Evolutionary conservation across 2,797 vertebrate genomes (phyloP).

Genomic region (Myotis findleyi): DNA sequence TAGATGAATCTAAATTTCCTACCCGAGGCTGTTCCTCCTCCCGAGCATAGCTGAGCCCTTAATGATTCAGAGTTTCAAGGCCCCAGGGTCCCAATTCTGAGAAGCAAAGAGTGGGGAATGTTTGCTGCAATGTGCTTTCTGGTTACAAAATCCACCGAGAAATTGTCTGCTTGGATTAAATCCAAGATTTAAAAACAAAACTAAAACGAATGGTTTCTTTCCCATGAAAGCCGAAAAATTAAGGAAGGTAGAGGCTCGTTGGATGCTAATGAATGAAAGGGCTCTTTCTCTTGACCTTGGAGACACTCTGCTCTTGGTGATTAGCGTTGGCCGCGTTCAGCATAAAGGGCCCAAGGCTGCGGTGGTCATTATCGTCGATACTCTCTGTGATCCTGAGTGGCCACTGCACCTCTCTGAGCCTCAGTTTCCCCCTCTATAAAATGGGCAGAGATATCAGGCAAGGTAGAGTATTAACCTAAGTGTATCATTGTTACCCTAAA

Average conservation of each 20-base stretch:
- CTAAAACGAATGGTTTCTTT: not conserved
- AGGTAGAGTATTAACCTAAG: not conserved
- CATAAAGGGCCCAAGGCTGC: not conserved
- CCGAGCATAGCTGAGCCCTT: not conserved
- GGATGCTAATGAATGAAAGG: not conserved
- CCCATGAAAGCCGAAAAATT: not conserved
- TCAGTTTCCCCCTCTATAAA: not conserved
- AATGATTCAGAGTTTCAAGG: not conserved
- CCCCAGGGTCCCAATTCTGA: not conserved
- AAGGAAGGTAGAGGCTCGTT: not conserved
- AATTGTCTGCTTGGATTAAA: slow-evolving; percentile 24
- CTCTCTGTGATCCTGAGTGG: not conserved
- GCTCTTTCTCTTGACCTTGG: not conserved
- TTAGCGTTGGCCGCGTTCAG: not conserved
- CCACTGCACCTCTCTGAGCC: not conserved
- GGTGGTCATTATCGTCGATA: not conserved
- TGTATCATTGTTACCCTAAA: not conserved
- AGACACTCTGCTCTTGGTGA: not conserved
- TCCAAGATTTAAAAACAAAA: not conserved
- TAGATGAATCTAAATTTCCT: slow-evolving; percentile 38
- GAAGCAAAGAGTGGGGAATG: not conserved
- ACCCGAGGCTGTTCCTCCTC: not conserved
- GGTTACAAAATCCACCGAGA: not conserved
- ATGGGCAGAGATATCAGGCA: not conserved
- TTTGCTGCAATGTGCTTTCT: not conserved